Conservation (phyloP, 2,113 vertebrate species). For the Columba livia region DNA sequence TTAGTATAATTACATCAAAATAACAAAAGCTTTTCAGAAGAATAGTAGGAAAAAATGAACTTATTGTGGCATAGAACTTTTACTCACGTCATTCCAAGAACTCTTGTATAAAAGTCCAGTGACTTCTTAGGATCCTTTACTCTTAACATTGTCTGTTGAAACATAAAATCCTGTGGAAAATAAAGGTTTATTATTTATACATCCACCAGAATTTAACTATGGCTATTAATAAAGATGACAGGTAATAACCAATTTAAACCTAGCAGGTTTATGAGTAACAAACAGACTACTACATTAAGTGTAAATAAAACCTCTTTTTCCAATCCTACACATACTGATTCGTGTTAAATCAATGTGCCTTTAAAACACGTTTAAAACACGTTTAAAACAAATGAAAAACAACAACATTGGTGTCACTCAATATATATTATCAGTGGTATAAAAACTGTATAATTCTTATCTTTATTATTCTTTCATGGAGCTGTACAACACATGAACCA, state of each 20-base stretch:
- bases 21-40: neutral
- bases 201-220: neutral
- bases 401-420: neutral
- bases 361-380: neutral
- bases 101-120: slow-evolving; percentile 94
- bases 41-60: neutral
- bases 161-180: slow-evolving; percentile 86
- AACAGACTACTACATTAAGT: neutral
- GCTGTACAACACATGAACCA: neutral
- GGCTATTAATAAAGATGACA: neutral
- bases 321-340: neutral
- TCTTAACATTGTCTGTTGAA: slow-evolving; percentile 98
- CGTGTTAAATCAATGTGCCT: neutral
- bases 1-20: neutral
- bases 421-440: neutral
- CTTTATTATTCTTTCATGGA: neutral
- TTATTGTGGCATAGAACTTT: neutral
- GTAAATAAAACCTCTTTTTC: neutral
- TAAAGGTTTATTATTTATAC: neutral
- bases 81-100: slow-evolving; percentile 98
- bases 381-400: neutral
- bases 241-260: neutral
- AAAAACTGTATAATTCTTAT: neutral
- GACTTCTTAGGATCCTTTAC: slow-evolving; percentile 96
- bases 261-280: neutral